Conservation (phyloP, 2,888 invertebrate genomes). For the Noctua fimbriata region DNA sequence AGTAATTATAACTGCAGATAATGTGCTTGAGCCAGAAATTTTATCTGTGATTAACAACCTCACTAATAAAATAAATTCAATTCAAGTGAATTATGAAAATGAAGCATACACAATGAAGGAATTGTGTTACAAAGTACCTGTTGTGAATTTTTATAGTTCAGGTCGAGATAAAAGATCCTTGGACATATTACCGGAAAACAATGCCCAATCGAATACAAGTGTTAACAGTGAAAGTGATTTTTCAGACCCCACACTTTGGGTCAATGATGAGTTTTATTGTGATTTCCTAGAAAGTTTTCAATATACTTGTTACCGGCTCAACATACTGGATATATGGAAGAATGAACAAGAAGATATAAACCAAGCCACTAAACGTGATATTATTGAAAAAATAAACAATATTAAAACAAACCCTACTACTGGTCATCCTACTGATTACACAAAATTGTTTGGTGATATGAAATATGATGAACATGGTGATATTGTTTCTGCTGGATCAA, state of each 20-base stretch:
- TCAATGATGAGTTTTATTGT: constrained; percentile 91
- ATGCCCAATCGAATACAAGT: constrained; percentile 59
- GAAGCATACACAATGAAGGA: constrained; percentile 76
- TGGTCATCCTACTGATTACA: constrained; percentile 92
- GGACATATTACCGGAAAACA: constrained; percentile 62
- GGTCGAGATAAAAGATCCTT: constrained; percentile 75
- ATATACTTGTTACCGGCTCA: constrained; percentile 91
- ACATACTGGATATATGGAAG: constrained; percentile 93
- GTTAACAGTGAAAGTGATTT: constrained; percentile 75
- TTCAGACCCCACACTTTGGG: constrained; percentile 90
- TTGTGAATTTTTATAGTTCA: constrained; percentile 82
- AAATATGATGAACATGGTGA: constrained; percentile 90
- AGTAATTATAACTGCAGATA: constrained; percentile 91
- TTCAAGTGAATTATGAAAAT: constrained; percentile 77
- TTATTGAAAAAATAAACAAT: constrained; percentile 91
- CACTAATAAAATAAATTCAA: constrained; percentile 85
- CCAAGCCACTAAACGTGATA: constrained; percentile 90
- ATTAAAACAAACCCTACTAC: constrained; percentile 91
- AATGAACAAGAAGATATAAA: constrained; percentile 89
- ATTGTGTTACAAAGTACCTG: constrained; percentile 86
- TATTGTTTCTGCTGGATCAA: constrained; percentile 91
- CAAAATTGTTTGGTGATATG: constrained; percentile 91
- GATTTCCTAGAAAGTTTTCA: constrained; percentile 91
- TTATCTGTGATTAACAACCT: constrained; percentile 89
- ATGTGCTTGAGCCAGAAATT: constrained; percentile 92